Base-by-base conservation (phyloP, 2,888 invertebrate genomes). In the Cryptus armator region DNA sequence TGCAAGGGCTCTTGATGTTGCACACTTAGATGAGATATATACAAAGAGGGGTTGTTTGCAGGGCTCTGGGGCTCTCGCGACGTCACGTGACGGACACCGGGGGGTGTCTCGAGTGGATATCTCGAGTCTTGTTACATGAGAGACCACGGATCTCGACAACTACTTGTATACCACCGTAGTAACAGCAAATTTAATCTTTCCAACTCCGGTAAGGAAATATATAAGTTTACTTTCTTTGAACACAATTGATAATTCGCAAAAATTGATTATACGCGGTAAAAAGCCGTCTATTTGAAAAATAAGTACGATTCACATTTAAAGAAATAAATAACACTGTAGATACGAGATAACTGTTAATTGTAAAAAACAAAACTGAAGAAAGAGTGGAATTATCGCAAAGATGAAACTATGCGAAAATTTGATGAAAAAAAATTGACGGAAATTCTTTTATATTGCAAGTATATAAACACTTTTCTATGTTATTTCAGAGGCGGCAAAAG, bases 21-120 rank as follows among this genome's bases (percentile, higher is more conserved):
- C 88, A 83, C 76, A 86, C 86, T 85, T 84, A 59, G 53, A 68
- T 14, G 19, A n/a, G 67, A 51, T 48, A 37, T 59, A 48, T 32
- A 77, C 62, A 56, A 70, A 76, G 70, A 66, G 71, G 66, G 51
- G 64, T 56, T 75, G 59, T 79, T 79, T 79, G 72, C 16, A 62
- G 48, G 16, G 24, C 5, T 19, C 9, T 29, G 51, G 70, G 16
- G 46, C n/a, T 66, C 64, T 59, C 37, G 14, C 19, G 51, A 76
- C 46, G 62, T 32, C 62, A 62, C 64, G 32, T 64, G 66, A 53
- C 51, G 43, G 66, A 56, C 56, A 44, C 14, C 14, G 24, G 12
- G 32, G 64, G 64, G n/a, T 77, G 56, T 77, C 68, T 77, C 77
- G 59, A 77, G 67, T 77, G 67, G 67, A 68, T 68, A 44, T 29